phyloP scores from a whole-genome alignment of 1,140 invertebrate genomes.

The Lamellibrachia luymesi region DNA sequence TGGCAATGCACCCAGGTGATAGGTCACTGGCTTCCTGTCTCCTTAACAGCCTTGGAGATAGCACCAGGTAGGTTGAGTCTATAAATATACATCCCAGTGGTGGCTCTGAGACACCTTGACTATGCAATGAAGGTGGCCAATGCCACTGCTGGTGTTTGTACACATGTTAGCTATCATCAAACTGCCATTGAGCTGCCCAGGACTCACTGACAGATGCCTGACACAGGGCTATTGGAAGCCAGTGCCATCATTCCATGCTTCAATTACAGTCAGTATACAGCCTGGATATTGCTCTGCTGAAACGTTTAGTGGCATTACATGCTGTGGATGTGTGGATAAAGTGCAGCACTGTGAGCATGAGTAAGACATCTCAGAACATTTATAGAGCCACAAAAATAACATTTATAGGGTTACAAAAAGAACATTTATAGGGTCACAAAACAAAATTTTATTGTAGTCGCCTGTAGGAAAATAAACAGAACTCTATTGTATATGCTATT shows the following conservation, averaged over 20 bases:
- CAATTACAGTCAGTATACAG: neutral
- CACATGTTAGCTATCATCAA: neutral
- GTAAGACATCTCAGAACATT: neutral
- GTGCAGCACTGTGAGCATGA: neutral
- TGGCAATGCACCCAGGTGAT: neutral
- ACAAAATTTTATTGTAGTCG: too few relatives aligned
- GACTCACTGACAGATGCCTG: neutral
- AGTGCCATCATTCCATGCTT: neutral
- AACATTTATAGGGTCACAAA: neutral
- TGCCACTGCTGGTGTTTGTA: neutral
- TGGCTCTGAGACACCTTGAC: neutral
- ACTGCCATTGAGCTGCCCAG: neutral
- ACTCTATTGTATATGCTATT: too few relatives aligned
- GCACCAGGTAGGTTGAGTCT: neutral
- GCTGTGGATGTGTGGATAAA: neutral
- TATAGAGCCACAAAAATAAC: neutral
- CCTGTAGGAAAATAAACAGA: too few relatives aligned
- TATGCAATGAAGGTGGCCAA: neutral
- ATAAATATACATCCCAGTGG: neutral
- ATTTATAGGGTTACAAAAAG: neutral
- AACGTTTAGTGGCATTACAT: neutral
- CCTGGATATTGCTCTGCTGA: neutral
- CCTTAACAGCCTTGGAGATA: neutral
- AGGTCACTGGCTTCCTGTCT: neutral
- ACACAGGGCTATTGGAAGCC: neutral